A percentile compares a stretch with the other conserved stretches of the same genome.
These are phyloP conservation scores for Macropodus opercularis DNA, from an alignment of 2,797 vertebrate species.

Conservation along the genomic window DNA sequence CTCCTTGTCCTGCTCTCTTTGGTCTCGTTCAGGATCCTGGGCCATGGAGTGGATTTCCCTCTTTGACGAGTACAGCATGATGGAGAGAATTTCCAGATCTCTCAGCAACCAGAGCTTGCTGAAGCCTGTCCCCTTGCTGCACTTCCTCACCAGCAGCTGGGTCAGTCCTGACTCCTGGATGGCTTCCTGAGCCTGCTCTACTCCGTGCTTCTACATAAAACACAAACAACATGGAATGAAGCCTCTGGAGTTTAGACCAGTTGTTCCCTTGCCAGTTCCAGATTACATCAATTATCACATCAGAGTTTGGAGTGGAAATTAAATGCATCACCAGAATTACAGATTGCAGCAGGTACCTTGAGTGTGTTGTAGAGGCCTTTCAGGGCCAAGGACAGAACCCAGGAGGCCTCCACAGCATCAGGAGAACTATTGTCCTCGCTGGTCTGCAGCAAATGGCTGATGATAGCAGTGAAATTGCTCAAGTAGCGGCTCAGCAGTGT, in stretches of 20 bases:
- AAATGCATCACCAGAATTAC: neutral
- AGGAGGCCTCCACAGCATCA: slow-evolving; percentile 94
- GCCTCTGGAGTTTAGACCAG: neutral
- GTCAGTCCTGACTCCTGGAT: slow-evolving; percentile 90
- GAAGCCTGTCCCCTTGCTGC: slow-evolving; percentile 97
- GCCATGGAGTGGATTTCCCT: slow-evolving; percentile 88
- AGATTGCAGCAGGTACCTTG: slow-evolving; percentile 80
- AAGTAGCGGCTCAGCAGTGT: slow-evolving; percentile 88
- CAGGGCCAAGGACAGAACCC: slow-evolving; percentile 93
- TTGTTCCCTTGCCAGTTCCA: neutral
- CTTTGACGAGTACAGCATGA: slow-evolving; percentile 98
- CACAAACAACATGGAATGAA: neutral
- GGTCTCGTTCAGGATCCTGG: slow-evolving; percentile 85
- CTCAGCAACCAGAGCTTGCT: slow-evolving; percentile 97
- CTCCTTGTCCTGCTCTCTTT: slow-evolving; percentile 86
- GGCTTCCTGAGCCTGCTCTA: slow-evolving; percentile 86
- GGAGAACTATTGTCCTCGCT: slow-evolving; percentile 85
- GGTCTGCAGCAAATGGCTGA: slow-evolving; percentile 89
- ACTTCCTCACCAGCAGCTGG: slow-evolving; percentile 94
- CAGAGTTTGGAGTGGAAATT: neutral
- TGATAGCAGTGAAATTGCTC: slow-evolving; percentile 90
- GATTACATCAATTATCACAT: neutral
- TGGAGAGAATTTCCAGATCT: slow-evolving; percentile 96
- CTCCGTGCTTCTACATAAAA: slow-evolving; percentile 85
- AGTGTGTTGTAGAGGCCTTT: slow-evolving; percentile 96